Evolutionary conservation across 2,113 vertebrate species (phyloP).

Genomic region (Colaptes auratus): DNA sequence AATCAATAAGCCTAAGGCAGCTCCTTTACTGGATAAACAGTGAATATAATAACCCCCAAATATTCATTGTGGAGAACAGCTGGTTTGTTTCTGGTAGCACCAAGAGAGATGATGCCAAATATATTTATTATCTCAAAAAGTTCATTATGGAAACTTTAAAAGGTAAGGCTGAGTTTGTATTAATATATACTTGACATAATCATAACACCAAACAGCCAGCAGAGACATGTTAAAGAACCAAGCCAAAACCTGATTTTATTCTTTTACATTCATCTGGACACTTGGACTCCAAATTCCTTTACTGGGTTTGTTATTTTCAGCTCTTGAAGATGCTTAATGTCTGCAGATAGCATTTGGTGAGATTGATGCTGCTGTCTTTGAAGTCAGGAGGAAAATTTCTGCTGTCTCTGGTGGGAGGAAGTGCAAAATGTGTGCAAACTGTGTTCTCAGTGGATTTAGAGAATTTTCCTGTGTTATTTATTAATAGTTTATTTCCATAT

Average conservation of each 20-base stretch:
- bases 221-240: not conserved
- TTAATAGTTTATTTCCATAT: not conserved
- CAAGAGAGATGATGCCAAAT: slow-evolving; percentile 90
- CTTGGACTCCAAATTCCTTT: not conserved
- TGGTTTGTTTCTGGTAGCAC: slow-evolving; percentile 91
- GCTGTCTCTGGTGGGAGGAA: not conserved
- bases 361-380: not conserved
- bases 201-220: not conserved
- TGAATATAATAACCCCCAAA: slow-evolving; percentile 89
- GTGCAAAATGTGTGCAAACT: not conserved
- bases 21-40: slow-evolving; percentile 92
- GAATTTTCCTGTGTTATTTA: not conserved
- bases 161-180: slow-evolving; percentile 76
- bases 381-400: not conserved
- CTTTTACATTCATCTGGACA: not conserved
- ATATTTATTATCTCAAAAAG: slow-evolving; percentile 94
- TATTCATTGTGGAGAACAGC: slow-evolving; percentile 98
- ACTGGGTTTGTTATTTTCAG: not conserved
- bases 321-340: not conserved
- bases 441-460: not conserved
- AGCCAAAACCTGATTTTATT: not conserved
- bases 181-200: not conserved
- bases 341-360: not conserved
- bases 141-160: slow-evolving; percentile 93
- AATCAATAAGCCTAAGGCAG: slow-evolving; percentile 90